Conservation (phyloP, 2,888 invertebrate species). For the Cerastis leucographa region DNA sequence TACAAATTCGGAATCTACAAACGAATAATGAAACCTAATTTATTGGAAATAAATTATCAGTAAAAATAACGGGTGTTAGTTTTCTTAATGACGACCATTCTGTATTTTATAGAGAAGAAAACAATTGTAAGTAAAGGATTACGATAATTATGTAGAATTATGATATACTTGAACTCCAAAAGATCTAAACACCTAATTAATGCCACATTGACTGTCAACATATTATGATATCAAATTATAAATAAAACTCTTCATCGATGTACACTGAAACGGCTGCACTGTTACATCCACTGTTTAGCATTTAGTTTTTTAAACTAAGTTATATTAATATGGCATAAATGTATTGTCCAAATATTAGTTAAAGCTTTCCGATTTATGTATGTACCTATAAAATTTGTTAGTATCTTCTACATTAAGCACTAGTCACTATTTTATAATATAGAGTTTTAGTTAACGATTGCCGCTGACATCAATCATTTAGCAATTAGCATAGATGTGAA, state of each 20-base stretch:
- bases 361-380: conserved; percentile 82
- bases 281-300: conserved; percentile 53
- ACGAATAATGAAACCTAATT: background rate
- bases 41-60: background rate
- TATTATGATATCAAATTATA: conserved; percentile 72
- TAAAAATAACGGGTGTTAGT: conserved; percentile 36
- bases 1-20: background rate
- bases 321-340: conserved; percentile 81
- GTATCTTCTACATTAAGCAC: conserved; percentile 71
- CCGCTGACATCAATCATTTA: conserved; percentile 62
- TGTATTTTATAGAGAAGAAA: conserved; percentile 1
- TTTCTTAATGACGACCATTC: conserved; percentile 20
- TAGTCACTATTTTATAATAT: conserved; percentile 63
- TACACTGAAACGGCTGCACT: conserved; percentile 61
- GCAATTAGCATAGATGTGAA: conserved; percentile 59
- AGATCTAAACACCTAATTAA: conserved; percentile 47
- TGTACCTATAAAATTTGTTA: conserved; percentile 73
- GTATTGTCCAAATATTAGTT: conserved; percentile 83
- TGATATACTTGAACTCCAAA: conserved; percentile 33
- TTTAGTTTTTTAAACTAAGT: conserved; percentile 72
- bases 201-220: conserved; percentile 63
- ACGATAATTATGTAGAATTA: conserved; percentile 13
- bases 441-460: conserved; percentile 58
- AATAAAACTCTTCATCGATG: conserved; percentile 64
- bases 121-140: conserved; percentile 10